A percentile compares a stretch with the other conserved stretches of the same genome.
Evolutionary conservation across 2,113 vertebrate species (phyloP).

Genomic region (Sinocyclocheilus rhinocerous): DNA sequence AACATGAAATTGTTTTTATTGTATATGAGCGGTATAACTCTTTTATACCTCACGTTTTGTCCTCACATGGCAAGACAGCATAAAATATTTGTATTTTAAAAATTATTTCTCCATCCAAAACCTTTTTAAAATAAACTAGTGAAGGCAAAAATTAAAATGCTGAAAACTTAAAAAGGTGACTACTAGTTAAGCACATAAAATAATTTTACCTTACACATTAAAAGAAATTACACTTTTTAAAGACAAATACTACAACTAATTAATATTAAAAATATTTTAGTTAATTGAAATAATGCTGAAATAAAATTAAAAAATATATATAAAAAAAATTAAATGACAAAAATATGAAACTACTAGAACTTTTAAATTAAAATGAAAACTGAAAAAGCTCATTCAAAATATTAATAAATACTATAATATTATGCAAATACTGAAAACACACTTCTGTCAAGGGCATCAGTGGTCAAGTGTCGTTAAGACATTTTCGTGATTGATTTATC

Average conservation of each 20-base stretch:
- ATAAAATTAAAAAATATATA: not conserved
- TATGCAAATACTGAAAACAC: not conserved
- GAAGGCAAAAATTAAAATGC: too few species aligned
- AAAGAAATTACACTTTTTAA: too few species aligned
- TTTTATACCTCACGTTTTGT: too few species aligned
- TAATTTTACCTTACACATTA: too few species aligned
- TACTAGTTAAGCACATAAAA: too few species aligned
- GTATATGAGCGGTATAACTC: too few species aligned
- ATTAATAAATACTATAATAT: not conserved
- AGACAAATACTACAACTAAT: too few species aligned
- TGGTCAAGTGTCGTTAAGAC: not conserved
- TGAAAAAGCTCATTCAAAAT: not conserved
- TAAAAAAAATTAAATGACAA: not conserved
- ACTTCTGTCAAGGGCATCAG: not conserved
- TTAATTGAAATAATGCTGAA: not conserved
- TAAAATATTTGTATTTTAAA: not conserved
- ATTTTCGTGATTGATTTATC: not conserved
- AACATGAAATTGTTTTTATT: too few species aligned
- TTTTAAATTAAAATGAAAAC: not conserved
- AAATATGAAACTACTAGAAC: not conserved
- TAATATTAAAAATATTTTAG: too few species aligned
- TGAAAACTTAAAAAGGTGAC: too few species aligned
- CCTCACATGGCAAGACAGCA: not conserved
- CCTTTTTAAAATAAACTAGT: too few species aligned
- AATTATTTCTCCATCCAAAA: not conserved